These are phyloP conservation scores for Acrocephalus arundinaceus DNA, from an alignment of 2,113 vertebrate species.

Conservation along the genomic window DNA sequence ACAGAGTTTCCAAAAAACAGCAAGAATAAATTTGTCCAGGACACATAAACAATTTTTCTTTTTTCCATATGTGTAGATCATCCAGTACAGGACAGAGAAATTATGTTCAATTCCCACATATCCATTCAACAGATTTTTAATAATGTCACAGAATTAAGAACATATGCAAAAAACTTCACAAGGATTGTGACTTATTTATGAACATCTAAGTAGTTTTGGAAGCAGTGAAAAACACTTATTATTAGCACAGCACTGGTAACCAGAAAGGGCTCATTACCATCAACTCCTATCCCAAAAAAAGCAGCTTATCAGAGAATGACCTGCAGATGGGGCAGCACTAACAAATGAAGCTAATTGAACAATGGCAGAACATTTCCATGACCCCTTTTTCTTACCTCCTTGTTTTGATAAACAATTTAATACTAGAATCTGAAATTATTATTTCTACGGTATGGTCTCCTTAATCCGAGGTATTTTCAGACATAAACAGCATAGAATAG, in stretches of 20 bases:
- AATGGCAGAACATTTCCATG: background rate
- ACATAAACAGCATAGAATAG: background rate
- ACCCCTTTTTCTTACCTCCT: background rate
- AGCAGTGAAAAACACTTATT: background rate
- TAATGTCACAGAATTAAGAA: background rate
- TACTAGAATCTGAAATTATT: background rate
- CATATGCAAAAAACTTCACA: background rate
- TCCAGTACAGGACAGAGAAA: background rate
- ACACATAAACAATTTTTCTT: background rate
- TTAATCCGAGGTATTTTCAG: background rate
- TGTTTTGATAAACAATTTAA: background rate
- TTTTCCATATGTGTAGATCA: background rate
- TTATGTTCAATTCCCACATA: background rate
- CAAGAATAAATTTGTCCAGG: background rate
- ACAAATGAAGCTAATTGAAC: background rate
- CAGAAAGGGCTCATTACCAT: background rate
- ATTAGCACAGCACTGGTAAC: background rate
- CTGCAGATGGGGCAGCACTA: background rate
- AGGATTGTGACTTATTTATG: background rate
- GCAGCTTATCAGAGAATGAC: background rate
- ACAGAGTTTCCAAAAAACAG: background rate
- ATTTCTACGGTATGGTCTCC: background rate
- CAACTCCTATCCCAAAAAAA: background rate
- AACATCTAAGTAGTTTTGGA: background rate
- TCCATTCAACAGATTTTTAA: background rate